Evolutionary conservation across 2,113 vertebrate genomes (phyloP).

Genomic region (Thunnus thynnus): DNA sequence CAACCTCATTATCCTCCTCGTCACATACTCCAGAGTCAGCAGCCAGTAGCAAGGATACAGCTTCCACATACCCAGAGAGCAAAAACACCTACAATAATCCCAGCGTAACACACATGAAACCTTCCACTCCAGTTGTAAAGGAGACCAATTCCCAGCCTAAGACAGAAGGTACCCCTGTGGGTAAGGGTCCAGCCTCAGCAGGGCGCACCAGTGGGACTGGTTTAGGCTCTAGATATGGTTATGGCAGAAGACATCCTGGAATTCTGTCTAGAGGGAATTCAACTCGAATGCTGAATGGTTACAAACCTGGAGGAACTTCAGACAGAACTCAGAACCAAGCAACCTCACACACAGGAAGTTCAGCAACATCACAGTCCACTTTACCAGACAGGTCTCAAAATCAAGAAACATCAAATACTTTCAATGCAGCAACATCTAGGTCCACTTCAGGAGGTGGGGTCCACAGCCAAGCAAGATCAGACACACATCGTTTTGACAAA

Average conservation of each 20-base stretch:
- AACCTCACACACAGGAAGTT: constrained; percentile 42
- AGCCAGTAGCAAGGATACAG: constrained; percentile 69
- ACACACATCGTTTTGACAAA: constrained; percentile 43
- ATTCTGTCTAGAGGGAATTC: constrained; percentile 71
- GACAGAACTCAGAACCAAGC: constrained; percentile 58
- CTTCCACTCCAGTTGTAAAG: constrained; percentile 61
- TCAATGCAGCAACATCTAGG: constrained; percentile 37
- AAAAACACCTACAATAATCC: constrained; percentile 61
- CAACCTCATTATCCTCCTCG: constrained; percentile 40
- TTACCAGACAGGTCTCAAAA: constrained; percentile 54
- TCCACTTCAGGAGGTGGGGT: constrained; percentile 27
- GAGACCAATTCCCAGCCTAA: constrained; percentile 45
- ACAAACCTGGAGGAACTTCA: constrained; percentile 67
- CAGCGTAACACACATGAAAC: constrained; percentile 51
- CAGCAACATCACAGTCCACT: constrained; percentile 56
- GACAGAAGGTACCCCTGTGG: constrained; percentile 28
- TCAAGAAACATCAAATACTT: constrained; percentile 11
- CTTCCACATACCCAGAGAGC: constrained; percentile 55
- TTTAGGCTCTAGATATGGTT: constrained; percentile 63
- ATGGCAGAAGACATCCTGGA: constrained; percentile 72
- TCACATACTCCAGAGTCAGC: constrained; percentile 63
- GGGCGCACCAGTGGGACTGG: constrained; percentile 61
- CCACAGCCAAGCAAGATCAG: constrained; percentile 30
- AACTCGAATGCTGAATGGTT: constrained; percentile 66
- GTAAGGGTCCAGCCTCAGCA: constrained; percentile 51